Evolutionary conservation across 2,888 invertebrate species (phyloP).

Genomic region (Abrostola triplasia): DNA sequence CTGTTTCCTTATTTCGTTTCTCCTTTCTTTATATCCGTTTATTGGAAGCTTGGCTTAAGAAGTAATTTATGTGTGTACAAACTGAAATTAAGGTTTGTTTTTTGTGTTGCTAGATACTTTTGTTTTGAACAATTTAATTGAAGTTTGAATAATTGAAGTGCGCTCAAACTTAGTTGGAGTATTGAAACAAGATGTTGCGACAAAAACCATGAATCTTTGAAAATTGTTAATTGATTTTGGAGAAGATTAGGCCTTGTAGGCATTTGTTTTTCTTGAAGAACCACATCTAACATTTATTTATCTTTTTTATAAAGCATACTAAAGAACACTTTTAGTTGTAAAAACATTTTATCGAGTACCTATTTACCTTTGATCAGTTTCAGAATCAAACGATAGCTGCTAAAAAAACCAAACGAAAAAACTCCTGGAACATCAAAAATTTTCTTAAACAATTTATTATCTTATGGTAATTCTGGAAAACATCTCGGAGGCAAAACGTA

Average conservation of each 20-base stretch:
- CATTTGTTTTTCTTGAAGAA: too few relatives aligned
- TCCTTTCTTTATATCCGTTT: constrained; percentile 75
- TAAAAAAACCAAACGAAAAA: constrained; percentile 17
- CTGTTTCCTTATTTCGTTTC: constrained; percentile 82
- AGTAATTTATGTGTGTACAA: constrained; percentile 78
- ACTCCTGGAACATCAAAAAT: constrained; percentile 33
- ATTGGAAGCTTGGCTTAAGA: constrained; percentile 77
- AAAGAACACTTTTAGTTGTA: neutral
- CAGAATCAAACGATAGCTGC: neutral
- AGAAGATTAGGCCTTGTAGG: too few relatives aligned
- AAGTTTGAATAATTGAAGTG: constrained; percentile 5
- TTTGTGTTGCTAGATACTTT: constrained; percentile 32
- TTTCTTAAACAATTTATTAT: constrained; percentile 57
- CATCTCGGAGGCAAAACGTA: constrained; percentile 51
- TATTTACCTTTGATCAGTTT: neutral
- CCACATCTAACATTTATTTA: too few relatives aligned
- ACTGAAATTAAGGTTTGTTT: constrained; percentile 57
- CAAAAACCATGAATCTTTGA: too few relatives aligned
- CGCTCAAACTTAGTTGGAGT: too few relatives aligned
- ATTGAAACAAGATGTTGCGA: too few relatives aligned
- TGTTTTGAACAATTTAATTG: constrained; percentile 20
- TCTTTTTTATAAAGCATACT: too few relatives aligned
- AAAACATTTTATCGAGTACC: neutral
- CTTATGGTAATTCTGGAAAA: constrained; percentile 54
- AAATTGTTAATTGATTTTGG: too few relatives aligned